phyloP scores from a whole-genome alignment of 2,797 vertebrate genomes.

The Cyprinodon diabolis region DNA sequence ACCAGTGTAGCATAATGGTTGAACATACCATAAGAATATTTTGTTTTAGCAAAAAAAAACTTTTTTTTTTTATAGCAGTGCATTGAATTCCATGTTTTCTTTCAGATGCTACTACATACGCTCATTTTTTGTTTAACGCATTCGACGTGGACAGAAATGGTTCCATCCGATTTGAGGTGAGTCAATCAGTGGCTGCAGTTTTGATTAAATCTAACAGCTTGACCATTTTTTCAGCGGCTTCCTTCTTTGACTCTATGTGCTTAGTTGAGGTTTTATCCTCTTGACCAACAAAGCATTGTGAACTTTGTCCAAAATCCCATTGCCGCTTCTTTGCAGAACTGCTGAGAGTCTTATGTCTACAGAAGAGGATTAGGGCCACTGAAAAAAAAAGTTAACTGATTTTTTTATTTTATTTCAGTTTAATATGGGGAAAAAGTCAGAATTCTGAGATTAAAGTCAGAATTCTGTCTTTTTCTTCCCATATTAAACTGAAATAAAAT shows the following conservation, averaged over 20 bases:
- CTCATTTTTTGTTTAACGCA: constrained; percentile 95
- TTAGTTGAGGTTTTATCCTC: background rate
- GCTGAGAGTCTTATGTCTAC: background rate
- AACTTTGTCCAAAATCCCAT: background rate
- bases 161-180: constrained; percentile 92
- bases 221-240: background rate
- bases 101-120: constrained; percentile 90
- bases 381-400: no score
- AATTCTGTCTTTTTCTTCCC: no score
- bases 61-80: background rate
- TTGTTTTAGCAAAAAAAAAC: background rate
- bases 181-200: background rate
- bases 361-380: no score
- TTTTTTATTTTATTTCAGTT: no score
- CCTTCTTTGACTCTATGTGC: background rate
- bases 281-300: background rate
- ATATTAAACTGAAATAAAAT: no score
- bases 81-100: background rate
- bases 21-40: background rate
- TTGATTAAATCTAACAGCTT: background rate
- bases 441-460: no score
- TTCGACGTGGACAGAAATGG: constrained; percentile 91
- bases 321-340: no score
- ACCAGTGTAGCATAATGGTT: background rate
- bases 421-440: no score